A percentile compares a stretch with the other conserved stretches of the same genome.
Conservation (phyloP, 2,797 vertebrate genomes). For the Scarus forsteni region DNA sequence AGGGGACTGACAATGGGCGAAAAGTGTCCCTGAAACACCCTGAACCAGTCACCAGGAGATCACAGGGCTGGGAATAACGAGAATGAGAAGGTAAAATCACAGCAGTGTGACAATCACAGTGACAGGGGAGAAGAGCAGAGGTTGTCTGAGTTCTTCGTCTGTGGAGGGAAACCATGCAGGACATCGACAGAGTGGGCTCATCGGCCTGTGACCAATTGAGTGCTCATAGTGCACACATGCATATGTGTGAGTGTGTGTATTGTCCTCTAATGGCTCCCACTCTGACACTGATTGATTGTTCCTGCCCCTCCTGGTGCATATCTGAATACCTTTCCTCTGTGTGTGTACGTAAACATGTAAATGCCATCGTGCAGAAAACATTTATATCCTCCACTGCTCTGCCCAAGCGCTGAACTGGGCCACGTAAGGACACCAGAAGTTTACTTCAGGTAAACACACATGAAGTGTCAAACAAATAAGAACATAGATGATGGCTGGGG, state of each 20-base stretch:
- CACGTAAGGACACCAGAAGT: slow-evolving; percentile 48
- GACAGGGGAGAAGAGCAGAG: slow-evolving; percentile 4
- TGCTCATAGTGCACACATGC: slow-evolving; percentile 15
- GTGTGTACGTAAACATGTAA: slow-evolving; percentile 7
- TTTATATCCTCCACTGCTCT: slow-evolving; percentile 37
- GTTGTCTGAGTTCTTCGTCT: slow-evolving; percentile 31
- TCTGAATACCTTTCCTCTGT: slow-evolving; percentile 9
- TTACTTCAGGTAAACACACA: slow-evolving; percentile 10
- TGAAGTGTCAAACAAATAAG: slow-evolving; percentile 21
- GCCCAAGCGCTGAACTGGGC: slow-evolving; percentile 55
- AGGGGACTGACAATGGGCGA: too few relatives aligned
- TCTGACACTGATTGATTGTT: slow-evolving; percentile 59
- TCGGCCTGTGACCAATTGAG: slow-evolving; percentile 45
- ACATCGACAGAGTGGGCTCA: slow-evolving; percentile 39
- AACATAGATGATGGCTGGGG: background rate
- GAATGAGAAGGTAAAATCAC: slow-evolving; percentile 16
- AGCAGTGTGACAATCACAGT: slow-evolving; percentile 16
- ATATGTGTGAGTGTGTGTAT: background rate
- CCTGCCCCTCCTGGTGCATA: slow-evolving; percentile 28
- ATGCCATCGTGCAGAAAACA: slow-evolving; percentile 22
- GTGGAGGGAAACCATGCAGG: slow-evolving; percentile 44
- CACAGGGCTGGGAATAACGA: slow-evolving; percentile 7
- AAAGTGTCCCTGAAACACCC: too few relatives aligned
- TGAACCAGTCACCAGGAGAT: too few relatives aligned
- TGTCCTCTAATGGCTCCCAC: slow-evolving; percentile 18